phyloP scores from a whole-genome alignment of 2,113 vertebrate species.

The Hippocampus zosterae region DNA sequence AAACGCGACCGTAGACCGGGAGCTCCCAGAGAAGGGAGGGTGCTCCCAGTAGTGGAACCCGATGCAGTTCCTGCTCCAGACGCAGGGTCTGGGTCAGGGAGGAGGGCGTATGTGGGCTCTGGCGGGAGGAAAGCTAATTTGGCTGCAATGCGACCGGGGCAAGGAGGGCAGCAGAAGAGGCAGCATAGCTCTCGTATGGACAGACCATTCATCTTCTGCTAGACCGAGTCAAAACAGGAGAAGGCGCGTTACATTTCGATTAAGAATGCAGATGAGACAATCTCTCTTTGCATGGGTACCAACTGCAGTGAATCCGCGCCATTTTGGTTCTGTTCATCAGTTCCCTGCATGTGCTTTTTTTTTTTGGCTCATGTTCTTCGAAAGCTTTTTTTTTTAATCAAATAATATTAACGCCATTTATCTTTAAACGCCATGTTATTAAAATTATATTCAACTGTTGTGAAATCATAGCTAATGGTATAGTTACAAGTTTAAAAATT shows the following conservation, averaged over 20 bases:
- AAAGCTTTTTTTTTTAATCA: no score
- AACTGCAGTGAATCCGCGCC: no score
- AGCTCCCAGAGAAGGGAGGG: conserved; percentile 55
- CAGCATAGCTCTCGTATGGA: conserved; percentile 93
- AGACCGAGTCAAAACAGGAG: conserved; percentile 9
- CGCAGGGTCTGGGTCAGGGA: conserved; percentile 82
- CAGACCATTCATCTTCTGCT: conserved; percentile 88
- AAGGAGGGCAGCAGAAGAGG: conserved; percentile 98
- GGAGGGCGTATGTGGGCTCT: conserved; percentile 86
- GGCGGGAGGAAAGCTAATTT: conserved; percentile 96
- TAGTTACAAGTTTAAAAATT: no score
- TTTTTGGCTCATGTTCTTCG: no score
- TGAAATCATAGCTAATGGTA: no score
- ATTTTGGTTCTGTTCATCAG: no score
- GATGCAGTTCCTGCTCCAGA: conserved; percentile 58
- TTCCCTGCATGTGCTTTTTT: no score
- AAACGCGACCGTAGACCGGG: conserved; percentile 71
- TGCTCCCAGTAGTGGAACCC: conserved; percentile 47
- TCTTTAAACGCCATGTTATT: no score
- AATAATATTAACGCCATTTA: no score
- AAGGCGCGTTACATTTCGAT: background rate
- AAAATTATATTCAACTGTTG: no score
- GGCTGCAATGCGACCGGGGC: conserved; percentile 93
- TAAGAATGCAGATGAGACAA: background rate
- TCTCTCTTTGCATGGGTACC: background rate